Percentiles rank a stretch among this genome's conserved stretches.
These are phyloP conservation scores for Xyrauchen texanus DNA, from an alignment of 2,113 vertebrate genomes.

Conservation along the genomic window DNA sequence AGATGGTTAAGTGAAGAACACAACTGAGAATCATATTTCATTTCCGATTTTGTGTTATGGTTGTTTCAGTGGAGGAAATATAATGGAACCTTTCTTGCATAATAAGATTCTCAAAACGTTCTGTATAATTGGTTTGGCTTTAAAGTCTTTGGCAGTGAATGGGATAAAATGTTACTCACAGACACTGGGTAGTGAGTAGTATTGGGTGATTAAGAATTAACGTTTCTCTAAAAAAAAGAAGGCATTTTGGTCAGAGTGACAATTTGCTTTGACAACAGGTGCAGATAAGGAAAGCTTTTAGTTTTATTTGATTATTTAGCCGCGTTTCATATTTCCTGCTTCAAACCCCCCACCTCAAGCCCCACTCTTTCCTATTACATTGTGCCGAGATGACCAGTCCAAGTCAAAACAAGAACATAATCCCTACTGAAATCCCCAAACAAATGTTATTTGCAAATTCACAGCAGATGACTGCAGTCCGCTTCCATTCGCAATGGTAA, in stretches of 20 bases:
- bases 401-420: constrained; percentile 46
- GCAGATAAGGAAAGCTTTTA: constrained; percentile 52
- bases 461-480: constrained; percentile 35
- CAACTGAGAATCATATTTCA: constrained; percentile 67
- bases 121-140: constrained; percentile 66
- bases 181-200: constrained; percentile 58
- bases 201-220: constrained; percentile 57
- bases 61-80: constrained; percentile 62
- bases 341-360: constrained; percentile 16
- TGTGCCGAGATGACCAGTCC: constrained; percentile 46
- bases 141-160: constrained; percentile 61
- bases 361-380: constrained; percentile 46
- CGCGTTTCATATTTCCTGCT: constrained; percentile 60
- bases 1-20: constrained; percentile 67
- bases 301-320: constrained; percentile 67
- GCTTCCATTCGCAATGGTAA: constrained; percentile 4
- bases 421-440: constrained; percentile 44
- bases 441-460: constrained; percentile 56
- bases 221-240: constrained; percentile 41
- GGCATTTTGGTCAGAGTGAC: constrained; percentile 38
- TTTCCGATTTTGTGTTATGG: constrained; percentile 67
- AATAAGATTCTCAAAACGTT: constrained; percentile 68
- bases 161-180: constrained; percentile 51
- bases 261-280: no score
- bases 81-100: constrained; percentile 65